These are phyloP conservation scores for Lamprotornis superbus DNA, from an alignment of 2,113 vertebrate species.

Conservation along the genomic window DNA sequence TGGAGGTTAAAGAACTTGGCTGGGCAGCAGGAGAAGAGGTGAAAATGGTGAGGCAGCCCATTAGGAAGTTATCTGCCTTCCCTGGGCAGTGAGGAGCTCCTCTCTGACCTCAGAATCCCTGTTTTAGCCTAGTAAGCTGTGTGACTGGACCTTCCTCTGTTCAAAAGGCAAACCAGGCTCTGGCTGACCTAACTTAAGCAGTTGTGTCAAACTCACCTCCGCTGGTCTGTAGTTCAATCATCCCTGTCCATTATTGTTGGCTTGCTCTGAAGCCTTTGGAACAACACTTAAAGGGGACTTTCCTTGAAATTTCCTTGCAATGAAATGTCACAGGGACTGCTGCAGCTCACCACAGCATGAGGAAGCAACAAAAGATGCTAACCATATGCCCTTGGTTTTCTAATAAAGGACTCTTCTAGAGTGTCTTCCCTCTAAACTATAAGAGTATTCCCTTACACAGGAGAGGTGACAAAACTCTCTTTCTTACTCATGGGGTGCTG, in stretches of 20 bases:
- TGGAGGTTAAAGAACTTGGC: not conserved
- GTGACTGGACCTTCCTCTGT: not conserved
- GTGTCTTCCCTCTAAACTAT: not conserved
- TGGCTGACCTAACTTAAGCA: not conserved
- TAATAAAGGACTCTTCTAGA: not conserved
- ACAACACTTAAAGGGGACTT: not conserved
- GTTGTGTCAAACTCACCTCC: conserved; percentile 11
- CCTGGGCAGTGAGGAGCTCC: not conserved
- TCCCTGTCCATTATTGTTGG: not conserved
- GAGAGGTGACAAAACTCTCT: not conserved
- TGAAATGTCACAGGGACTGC: not conserved
- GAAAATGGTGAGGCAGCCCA: not conserved
- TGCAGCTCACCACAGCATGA: not conserved
- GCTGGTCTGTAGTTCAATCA: not conserved
- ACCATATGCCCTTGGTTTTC: not conserved
- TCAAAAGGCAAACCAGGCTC: not conserved
- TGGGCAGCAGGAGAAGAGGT: not conserved
- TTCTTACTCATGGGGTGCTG: not conserved
- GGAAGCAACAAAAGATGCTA: not conserved
- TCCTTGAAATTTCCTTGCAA: not conserved
- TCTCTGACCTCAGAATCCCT: not conserved
- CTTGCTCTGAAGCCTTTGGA: not conserved
- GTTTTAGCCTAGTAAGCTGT: not conserved
- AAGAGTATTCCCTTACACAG: not conserved
- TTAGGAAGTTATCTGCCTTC: not conserved